Percentiles rank a stretch among this genome's conserved stretches.
These are phyloP conservation scores for Spinus olivaceus DNA, from an alignment of 2,797 vertebrate species.

Conservation along the genomic window DNA sequence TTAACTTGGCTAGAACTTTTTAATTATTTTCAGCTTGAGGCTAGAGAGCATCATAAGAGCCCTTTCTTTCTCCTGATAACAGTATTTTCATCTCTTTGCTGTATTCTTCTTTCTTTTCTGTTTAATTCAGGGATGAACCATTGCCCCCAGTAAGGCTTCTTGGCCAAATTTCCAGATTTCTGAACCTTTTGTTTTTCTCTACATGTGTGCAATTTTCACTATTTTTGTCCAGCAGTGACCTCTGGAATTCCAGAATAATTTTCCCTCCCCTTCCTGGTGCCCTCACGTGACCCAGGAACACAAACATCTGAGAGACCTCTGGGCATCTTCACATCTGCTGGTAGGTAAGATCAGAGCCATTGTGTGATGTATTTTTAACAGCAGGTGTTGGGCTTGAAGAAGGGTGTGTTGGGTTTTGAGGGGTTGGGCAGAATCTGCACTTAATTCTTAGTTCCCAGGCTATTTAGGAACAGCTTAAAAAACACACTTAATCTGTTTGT, in stretches of 20 bases:
- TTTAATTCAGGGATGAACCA: slow-evolving; percentile 53
- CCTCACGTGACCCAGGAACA: slow-evolving; percentile 78
- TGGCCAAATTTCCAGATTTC: slow-evolving; percentile 69
- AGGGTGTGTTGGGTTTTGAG: slow-evolving; percentile 67
- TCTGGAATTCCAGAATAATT: slow-evolving; percentile 83
- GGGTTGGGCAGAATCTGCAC: slow-evolving; percentile 64
- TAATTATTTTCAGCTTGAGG: slow-evolving; percentile 41
- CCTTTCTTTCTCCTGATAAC: background rate
- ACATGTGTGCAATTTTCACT: slow-evolving; percentile 88
- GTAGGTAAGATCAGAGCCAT: slow-evolving; percentile 73
- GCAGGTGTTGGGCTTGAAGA: slow-evolving; percentile 77
- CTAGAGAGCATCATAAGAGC: background rate
- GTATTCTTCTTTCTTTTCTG: background rate
- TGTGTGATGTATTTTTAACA: slow-evolving; percentile 77
- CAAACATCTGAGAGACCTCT: slow-evolving; percentile 81
- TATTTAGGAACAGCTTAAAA: slow-evolving; percentile 74
- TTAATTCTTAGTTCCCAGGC: slow-evolving; percentile 76
- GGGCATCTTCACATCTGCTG: slow-evolving; percentile 81
- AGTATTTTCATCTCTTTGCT: background rate
- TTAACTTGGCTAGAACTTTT: slow-evolving; percentile 43
- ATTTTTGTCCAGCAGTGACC: slow-evolving; percentile 79
- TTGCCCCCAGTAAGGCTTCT: slow-evolving; percentile 45
- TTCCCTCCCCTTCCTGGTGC: slow-evolving; percentile 77
- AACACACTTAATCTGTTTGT: slow-evolving; percentile 73
- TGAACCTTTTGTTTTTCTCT: slow-evolving; percentile 79